A percentile compares a stretch with the other conserved stretches of the same genome.
Evolutionary conservation across 1,140 invertebrate species (phyloP).

Genomic region (Hylaeus anthracinus): DNA sequence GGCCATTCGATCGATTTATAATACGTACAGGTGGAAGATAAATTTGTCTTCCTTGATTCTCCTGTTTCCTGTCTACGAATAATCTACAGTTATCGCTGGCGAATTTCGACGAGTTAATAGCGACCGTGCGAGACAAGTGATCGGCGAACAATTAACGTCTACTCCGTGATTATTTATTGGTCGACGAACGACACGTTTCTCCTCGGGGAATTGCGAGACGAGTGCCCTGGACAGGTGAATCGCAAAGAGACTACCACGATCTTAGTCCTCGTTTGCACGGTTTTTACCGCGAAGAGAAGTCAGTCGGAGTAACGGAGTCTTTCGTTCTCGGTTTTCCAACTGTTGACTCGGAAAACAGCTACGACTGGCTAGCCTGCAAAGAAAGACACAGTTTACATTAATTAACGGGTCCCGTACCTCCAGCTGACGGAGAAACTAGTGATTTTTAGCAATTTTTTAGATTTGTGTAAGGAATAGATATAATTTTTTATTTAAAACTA

Average conservation of each 20-base stretch:
- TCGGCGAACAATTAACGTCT: not conserved
- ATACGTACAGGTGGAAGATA: not conserved
- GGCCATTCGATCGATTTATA: not conserved
- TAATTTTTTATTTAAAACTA: no score
- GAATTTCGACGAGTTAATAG: not conserved
- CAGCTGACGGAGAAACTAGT: no score
- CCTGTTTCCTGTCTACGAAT: not conserved
- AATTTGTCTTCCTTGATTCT: conserved; percentile 4
- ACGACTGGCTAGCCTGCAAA: not conserved
- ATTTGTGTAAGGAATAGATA: no score
- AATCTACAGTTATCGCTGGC: not conserved
- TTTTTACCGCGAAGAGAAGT: not conserved
- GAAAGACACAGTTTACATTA: not conserved
- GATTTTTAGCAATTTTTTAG: no score
- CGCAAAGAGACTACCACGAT: not conserved
- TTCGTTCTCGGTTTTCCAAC: not conserved
- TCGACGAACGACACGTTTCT: not conserved
- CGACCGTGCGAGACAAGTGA: not conserved
- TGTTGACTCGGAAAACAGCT: not conserved
- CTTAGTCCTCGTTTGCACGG: no score
- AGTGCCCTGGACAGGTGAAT: not conserved
- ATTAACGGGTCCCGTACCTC: not conserved
- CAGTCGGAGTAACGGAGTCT: conserved; percentile 2
- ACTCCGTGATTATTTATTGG: not conserved
- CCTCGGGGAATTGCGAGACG: not conserved